phyloP scores from a whole-genome alignment of 92 coral and sea anemone genomes.

The Zoanthus solanderi region DNA sequence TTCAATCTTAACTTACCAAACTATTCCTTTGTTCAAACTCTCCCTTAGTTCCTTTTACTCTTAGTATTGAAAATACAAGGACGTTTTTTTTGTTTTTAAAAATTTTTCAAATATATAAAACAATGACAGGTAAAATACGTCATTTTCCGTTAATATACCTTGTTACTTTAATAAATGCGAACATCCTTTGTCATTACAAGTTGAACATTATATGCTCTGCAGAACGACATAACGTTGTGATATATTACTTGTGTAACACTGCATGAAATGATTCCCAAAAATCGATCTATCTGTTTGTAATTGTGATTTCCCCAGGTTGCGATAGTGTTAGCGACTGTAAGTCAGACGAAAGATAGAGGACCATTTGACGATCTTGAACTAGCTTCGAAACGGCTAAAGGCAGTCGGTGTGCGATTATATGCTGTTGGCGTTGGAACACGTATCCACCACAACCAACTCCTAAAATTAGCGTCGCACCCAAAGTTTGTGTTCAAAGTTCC shows the following conservation, averaged over 20 bases:
- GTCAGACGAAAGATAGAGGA: slow-evolving; percentile 8
- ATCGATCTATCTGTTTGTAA: not conserved
- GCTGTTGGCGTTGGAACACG: slow-evolving; percentile 24
- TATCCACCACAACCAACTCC: not conserved
- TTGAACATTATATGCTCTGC: too few species aligned
- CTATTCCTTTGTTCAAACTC: too few species aligned
- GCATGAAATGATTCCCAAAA: not conserved
- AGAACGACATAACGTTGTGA: not conserved
- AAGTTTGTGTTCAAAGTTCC: slow-evolving; percentile 28
- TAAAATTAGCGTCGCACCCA: slow-evolving; percentile 28
- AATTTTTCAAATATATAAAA: too few species aligned
- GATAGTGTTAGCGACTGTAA: slow-evolving; percentile 11
- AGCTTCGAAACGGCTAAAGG: slow-evolving; percentile 39
- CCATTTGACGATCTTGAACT: slow-evolving; percentile 21
- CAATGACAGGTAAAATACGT: too few species aligned
- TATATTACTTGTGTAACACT: not conserved
- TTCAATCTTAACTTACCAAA: too few species aligned
- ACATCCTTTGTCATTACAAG: too few species aligned
- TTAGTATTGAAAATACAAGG: too few species aligned
- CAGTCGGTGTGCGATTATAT: slow-evolving; percentile 31
- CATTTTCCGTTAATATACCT: too few species aligned
- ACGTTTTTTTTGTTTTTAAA: too few species aligned
- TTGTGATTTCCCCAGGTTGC: slow-evolving; percentile 20
- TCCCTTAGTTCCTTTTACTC: too few species aligned
- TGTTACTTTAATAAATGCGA: too few species aligned